Evolutionary conservation across 2,797 vertebrate species (phyloP), one percentile per base, ranked within the genome.

Genomic region (Threskiornis aethiopicus): DNA sequence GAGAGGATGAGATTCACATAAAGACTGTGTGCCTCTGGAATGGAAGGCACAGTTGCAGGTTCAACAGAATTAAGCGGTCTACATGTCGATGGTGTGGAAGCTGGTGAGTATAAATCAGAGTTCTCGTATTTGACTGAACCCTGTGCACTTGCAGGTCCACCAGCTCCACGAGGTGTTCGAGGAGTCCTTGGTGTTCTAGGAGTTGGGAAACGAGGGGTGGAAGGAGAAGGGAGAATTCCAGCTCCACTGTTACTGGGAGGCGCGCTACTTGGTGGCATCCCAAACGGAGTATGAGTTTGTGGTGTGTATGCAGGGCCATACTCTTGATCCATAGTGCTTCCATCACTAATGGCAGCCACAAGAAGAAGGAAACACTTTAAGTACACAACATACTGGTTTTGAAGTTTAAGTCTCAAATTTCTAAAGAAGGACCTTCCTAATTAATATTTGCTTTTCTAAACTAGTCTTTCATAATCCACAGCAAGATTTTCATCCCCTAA

Each of bases 1-100:
- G 99, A 99, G 90, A 99, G 99, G 97, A 99, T 99, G 98, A 99
- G 99, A 76, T 99, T 99, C 80, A 99, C 99, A 25, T 99, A 99
- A 73, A 99, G 99, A 98, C 99, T 99, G 98, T 99, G 99, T 33
- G 99, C 99, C 98, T 99, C 99, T 0, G 99, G 99, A 93, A 99
- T 99, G 65, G 99, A 99, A 79, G 99, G 99, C 67, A 99, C 99
- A 1, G 99, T 99, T 46, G 99, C 99, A 3, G 99, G 99, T 90
- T 99, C 99, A 66, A 99, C 99, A 1, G 99, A 99, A 97, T 99
- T 99, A 28, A 99, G 98, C 3, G 99, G 99, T 90, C 99, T 98
- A 91, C 99, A 99, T 3, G 99, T 99, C 29, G 99, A 99, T 5
- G 99, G 99, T 2, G 99, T 99, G 76, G 99, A 99, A 7, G 99